A percentile compares a stretch with the other conserved stretches of the same genome.
phyloP scores from a whole-genome alignment of 2,888 invertebrate species.

The Drosophila nr. perissopoda region DNA sequence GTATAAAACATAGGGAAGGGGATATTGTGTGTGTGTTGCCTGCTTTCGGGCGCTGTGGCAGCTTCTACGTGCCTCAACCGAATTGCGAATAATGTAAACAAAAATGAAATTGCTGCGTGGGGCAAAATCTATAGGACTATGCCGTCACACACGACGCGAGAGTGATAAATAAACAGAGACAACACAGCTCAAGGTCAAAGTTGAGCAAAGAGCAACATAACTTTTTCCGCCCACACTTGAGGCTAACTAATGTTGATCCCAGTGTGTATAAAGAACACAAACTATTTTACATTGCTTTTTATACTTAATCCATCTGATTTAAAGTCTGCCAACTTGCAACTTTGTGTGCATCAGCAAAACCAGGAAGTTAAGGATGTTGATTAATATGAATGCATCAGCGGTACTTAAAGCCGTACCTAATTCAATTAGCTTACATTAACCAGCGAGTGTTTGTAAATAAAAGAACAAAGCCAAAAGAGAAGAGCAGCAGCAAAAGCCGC shows the following conservation, averaged over 20 bases:
- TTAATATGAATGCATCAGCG: conserved; percentile 49
- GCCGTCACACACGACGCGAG: conserved; percentile 36
- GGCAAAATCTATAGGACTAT: conserved; percentile 20
- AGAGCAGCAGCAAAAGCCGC: conserved; percentile 29
- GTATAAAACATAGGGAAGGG: conserved; percentile 18
- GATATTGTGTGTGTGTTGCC: conserved; percentile 35
- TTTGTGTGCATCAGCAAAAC: conserved; percentile 36
- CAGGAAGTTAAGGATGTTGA: conserved; percentile 54
- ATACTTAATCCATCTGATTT: not conserved
- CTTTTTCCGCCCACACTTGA: not conserved
- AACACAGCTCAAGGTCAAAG: conserved; percentile 48
- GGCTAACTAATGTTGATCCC: conserved; percentile 1
- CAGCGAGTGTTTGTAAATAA: conserved; percentile 49
- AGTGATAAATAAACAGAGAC: conserved; percentile 44
- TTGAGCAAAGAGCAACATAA: conserved; percentile 2
- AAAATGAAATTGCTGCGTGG: conserved; percentile 36
- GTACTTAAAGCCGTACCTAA: conserved; percentile 54
- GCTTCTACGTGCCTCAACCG: conserved; percentile 45
- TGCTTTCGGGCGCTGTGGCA: conserved; percentile 37
- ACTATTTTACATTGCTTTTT: not conserved
- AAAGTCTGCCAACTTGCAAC: conserved; percentile 59
- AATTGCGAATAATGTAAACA: conserved; percentile 62
- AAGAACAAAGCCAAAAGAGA: conserved; percentile 53
- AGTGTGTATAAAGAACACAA: not conserved
- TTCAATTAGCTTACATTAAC: conserved; percentile 61